Conservation (phyloP, 2,888 invertebrate species). For the Platycnemis pennipes region DNA sequence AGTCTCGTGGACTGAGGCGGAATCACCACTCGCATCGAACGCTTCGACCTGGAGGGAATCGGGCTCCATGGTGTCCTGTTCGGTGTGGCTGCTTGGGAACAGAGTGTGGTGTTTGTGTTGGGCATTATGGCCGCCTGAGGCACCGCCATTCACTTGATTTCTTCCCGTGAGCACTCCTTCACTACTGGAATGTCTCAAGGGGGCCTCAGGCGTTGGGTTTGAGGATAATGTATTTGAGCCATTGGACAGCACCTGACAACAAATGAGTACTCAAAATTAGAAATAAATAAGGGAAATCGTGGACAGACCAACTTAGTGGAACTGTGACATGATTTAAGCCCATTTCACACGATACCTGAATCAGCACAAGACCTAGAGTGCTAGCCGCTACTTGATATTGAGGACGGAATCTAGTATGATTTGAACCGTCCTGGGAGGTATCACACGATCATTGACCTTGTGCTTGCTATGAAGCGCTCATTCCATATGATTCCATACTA, state of each 20-base stretch:
- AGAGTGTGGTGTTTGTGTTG: conserved; percentile 44
- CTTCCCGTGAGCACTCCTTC: conserved; percentile 44
- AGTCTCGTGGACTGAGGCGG: background rate
- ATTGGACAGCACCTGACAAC: conserved; percentile 55
- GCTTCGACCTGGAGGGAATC: conserved; percentile 40
- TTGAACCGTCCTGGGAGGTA: no score
- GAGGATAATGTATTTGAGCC: conserved; percentile 41
- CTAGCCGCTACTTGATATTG: no score
- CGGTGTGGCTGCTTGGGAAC: conserved; percentile 40
- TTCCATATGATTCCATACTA: no score
- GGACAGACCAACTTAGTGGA: no score
- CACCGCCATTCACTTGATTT: conserved; percentile 42
- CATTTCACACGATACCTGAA: no score
- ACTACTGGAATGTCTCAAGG: conserved; percentile 60
- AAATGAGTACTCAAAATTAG: no score
- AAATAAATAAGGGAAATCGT: no score
- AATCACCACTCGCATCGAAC: background rate
- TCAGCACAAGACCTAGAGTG: no score
- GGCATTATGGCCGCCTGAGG: background rate
- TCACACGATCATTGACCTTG: no score
- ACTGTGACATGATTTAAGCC: no score
- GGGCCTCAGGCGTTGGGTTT: conserved; percentile 32
- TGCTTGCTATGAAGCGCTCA: no score
- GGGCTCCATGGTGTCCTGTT: conserved; percentile 51
- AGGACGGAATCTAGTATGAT: no score